Evolutionary conservation across 2,888 invertebrate genomes (phyloP).

Genomic region (Zele albiditarsus): DNA sequence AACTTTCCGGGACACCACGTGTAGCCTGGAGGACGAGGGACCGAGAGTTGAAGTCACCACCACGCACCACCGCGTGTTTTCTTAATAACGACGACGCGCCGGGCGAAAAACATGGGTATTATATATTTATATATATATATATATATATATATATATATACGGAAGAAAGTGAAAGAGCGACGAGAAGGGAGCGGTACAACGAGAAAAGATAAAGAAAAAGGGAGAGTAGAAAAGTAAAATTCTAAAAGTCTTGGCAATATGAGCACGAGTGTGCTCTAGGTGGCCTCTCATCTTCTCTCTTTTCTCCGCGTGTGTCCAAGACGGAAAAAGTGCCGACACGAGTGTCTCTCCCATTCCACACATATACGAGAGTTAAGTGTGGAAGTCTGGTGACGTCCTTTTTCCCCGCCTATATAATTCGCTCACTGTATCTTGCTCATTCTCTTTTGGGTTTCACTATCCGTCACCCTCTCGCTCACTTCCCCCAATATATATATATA

Average conservation of each 20-base stretch:
- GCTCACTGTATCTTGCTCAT: background rate
- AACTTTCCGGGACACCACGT: slow-evolving; percentile 33
- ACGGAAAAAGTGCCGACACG: slow-evolving; percentile 38
- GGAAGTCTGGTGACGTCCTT: slow-evolving; percentile 25
- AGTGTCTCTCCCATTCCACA: slow-evolving; percentile 34
- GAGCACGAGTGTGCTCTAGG: slow-evolving; percentile 19
- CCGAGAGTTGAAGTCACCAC: background rate
- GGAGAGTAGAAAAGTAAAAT: background rate
- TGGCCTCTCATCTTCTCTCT: slow-evolving; percentile 27
- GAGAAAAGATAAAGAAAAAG: background rate
- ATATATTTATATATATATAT: no score
- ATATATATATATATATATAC: no score
- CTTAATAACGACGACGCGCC: slow-evolving; percentile 23
- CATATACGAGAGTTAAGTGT: background rate
- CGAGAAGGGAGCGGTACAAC: background rate
- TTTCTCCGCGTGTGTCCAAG: slow-evolving; percentile 10
- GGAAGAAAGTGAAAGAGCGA: background rate
- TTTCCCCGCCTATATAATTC: background rate
- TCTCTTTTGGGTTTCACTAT: background rate
- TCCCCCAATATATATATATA: background rate
- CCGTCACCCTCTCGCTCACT: background rate
- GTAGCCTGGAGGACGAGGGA: slow-evolving; percentile 18
- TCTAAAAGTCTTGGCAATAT: background rate
- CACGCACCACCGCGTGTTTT: slow-evolving; percentile 20
- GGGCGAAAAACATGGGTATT: slow-evolving; percentile 19